These are phyloP conservation scores for Synanthedon formicaeformis DNA, from an alignment of 2,888 invertebrate species.

Conservation along the genomic window DNA sequence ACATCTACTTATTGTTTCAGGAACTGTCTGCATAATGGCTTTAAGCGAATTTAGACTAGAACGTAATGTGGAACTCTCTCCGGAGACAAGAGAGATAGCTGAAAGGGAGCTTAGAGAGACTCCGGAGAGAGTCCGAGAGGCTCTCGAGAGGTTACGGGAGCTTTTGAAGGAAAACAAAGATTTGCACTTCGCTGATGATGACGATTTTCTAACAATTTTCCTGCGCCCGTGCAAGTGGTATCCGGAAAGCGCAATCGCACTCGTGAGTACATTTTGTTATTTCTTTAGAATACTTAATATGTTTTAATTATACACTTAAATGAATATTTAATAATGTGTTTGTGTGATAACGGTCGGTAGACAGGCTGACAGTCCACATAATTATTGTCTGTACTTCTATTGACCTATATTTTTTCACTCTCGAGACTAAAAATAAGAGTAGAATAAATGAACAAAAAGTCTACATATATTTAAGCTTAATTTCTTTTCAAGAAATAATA, in stretches of 20 bases:
- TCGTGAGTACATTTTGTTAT: constrained; percentile 67
- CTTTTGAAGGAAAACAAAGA: constrained; percentile 77
- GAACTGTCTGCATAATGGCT: constrained; percentile 35
- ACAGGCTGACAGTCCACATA: too few species aligned
- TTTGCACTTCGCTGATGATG: constrained; percentile 78
- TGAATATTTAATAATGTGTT: too few species aligned
- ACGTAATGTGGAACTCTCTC: constrained; percentile 66
- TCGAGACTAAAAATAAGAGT: too few species aligned
- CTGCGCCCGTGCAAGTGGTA: constrained; percentile 87
- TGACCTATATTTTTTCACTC: too few species aligned
- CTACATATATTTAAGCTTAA: too few species aligned
- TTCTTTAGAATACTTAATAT: too few species aligned
- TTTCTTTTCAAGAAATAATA: too few species aligned
- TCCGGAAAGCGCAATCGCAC: constrained; percentile 80
- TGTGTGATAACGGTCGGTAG: too few species aligned
- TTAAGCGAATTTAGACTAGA: constrained; percentile 70
- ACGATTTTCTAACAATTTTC: constrained; percentile 82
- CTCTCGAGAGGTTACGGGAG: constrained; percentile 71
- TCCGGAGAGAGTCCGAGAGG: constrained; percentile 74
- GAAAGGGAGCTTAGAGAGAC: constrained; percentile 77
- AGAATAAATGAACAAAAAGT: too few species aligned
- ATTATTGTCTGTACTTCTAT: too few species aligned
- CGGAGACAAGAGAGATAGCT: constrained; percentile 72
- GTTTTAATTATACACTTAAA: too few species aligned
- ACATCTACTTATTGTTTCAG: constrained; percentile 17